Base-by-base conservation (phyloP, 2,797 vertebrate genomes). In the Astyanax mexicanus region DNA sequence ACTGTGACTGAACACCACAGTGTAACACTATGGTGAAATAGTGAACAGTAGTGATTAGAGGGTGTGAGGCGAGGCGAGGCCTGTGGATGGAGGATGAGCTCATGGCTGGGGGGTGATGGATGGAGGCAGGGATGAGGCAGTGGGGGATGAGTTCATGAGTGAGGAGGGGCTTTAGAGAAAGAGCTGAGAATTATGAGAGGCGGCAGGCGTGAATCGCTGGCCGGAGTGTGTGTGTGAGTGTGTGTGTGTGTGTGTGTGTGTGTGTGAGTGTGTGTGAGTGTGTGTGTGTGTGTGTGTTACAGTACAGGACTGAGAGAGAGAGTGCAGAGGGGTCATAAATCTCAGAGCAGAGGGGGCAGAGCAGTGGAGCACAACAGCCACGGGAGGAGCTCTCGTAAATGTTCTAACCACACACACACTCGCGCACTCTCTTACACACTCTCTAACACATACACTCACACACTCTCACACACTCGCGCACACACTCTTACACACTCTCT, bases 311-410 rank as follows among this genome's bases (percentile, higher is more conserved):
- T 37, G 6, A 19, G 35, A 1, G 6, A 19, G 35, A 1, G 11
- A 51, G 17, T 5, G 65, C 19, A 8, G 32, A 17, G 27, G 29
- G 58, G 37, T 73, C 51, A 65, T 65, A 64, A 69, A 79, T 79
- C 77, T 69, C 27, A 74, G 37, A 68, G 75, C 72, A 75, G 44
- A 80, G 49, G 23, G 40, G 27, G n/a, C n/a, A n/a, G n/a, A 58
- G 44, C 29, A 65, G 27, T 52, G 52, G 45, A 76, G 58, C 69
- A 68, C 15, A 29, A 65, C 49, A 69, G 65, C 21, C 42, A 7
- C 4, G 9, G 37, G 51, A 75, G n/a, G 27, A 71, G 47, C 5
- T 19, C 49, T 74, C 19, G 27, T 67, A 81, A 81, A 77, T 52
- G 72, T 73, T 71, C 23, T 25, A 37, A 11, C 42, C 62, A n/a